Evolutionary conservation across 2,888 invertebrate genomes (phyloP), one percentile per base, ranked within the genome.

Genomic region (Diabrotica balteata): DNA sequence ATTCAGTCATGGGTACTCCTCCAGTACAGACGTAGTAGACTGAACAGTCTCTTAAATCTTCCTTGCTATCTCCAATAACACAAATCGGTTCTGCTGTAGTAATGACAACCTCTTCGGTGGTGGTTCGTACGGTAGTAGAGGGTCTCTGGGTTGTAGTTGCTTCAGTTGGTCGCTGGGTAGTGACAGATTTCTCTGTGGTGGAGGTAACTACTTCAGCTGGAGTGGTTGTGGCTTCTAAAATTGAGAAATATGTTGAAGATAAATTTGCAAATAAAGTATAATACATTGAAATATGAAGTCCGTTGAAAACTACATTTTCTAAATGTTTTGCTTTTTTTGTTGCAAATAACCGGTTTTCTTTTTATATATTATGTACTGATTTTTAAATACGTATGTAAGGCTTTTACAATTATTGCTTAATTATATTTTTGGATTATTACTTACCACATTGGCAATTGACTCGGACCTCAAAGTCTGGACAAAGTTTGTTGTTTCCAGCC

Each of bases 401-500:
- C 2, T 43, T 32, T 32, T 32, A 32, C 5, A 32, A 32, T 32
- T 32, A 32, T 32, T 32, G 32, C 32, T 2, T 32, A 32, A 2
- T 32, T 32, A 32, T 32, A 32, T 32, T 32, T 32, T 32, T 32
- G 32, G 32, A 4, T 32, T 32, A 32, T 32, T 11, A 68, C 74
- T 75, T 76, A 81, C 82, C 84, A 79, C 92, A 93, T 63, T 86
- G 82, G 79, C 95, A 95, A 51, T 88, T 86, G 2, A 94, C 91
- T 45, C 92, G 87, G 59, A 95, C 90, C 84, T 96, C 95, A 79
- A 95, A 95, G 85, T 96, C 95, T 2, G 90, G 87, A 76, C 96
- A 96, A 2, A 83, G 77, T 59, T 73, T 69, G 58, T 72, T 68
- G 65, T 78, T 78, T 11, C 65, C 71, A 4, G 84, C 83, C 63